Percentiles rank a stretch among this genome's conserved stretches.
phyloP scores from a whole-genome alignment of 2,113 vertebrate genomes.

The Paracanthobrama guichenoti region DNA sequence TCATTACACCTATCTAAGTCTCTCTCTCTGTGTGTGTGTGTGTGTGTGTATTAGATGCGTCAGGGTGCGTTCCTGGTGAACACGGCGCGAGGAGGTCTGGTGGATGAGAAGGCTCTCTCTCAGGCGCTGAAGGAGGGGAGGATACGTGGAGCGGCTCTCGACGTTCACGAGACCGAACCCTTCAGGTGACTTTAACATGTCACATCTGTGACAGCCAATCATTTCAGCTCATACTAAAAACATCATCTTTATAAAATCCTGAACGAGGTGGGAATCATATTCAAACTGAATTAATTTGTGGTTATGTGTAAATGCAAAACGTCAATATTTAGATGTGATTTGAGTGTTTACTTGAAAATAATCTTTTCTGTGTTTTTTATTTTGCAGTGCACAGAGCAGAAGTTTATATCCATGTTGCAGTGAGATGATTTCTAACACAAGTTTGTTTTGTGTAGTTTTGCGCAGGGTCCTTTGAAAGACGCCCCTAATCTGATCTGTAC shows the following conservation, averaged over 20 bases:
- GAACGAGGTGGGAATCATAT: not conserved
- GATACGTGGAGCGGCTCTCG: slow-evolving; percentile 95
- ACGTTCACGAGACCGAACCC: slow-evolving; percentile 94
- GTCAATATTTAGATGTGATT: no score
- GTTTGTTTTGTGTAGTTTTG: slow-evolving; percentile 76
- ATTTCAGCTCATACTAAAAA: not conserved
- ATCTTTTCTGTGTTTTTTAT: no score
- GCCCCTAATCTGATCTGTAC: slow-evolving; percentile 97
- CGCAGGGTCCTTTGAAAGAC: slow-evolving; percentile 93
- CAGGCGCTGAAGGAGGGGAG: slow-evolving; percentile 96
- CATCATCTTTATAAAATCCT: no score
- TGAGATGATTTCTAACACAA: no score
- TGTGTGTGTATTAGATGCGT: slow-evolving; percentile 83
- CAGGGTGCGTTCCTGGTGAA: slow-evolving; percentile 98
- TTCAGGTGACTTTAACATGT: slow-evolving; percentile 80
- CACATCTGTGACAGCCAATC: not conserved
- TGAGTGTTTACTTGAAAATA: no score
- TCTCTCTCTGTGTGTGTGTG: not conserved
- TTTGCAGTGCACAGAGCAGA: no score
- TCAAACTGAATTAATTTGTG: not conserved
- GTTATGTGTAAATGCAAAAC: no score
- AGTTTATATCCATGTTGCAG: no score
- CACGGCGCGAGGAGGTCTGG: slow-evolving; percentile 92
- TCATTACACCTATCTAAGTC: not conserved
- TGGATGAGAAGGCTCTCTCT: slow-evolving; percentile 96